These are phyloP conservation scores for Ommatoiulus sabulosus DNA, from an alignment of 2,888 invertebrate species.

Conservation along the genomic window DNA sequence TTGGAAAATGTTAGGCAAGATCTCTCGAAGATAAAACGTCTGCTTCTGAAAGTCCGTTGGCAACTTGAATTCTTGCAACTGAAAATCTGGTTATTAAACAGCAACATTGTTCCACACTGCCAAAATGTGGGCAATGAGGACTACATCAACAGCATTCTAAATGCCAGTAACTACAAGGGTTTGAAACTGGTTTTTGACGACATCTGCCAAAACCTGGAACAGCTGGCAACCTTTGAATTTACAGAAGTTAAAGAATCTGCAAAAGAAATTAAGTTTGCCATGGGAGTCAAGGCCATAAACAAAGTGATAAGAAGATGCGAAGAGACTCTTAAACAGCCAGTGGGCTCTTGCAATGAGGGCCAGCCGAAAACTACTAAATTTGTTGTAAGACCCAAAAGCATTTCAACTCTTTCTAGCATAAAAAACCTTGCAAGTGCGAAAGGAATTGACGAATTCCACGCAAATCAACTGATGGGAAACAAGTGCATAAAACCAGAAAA, in stretches of 20 bases:
- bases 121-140: background rate
- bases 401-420: background rate
- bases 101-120: background rate
- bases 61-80: background rate
- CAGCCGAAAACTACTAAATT: background rate
- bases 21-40: background rate
- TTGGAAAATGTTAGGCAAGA: background rate
- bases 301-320: background rate
- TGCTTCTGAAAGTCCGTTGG: background rate
- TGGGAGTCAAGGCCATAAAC: background rate
- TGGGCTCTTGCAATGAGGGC: background rate
- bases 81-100: background rate
- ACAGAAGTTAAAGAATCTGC: background rate
- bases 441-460: background rate
- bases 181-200: background rate
- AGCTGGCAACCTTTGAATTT: background rate
- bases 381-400: background rate
- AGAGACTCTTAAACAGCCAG: background rate
- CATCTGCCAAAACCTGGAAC: background rate
- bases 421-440: background rate
- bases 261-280: background rate
- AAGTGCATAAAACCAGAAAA: background rate
- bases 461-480: background rate
- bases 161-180: background rate
- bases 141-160: background rate